These are phyloP conservation scores for Ceratitis capitata DNA, from an alignment of 1,140 invertebrate genomes.

Conservation along the genomic window DNA sequence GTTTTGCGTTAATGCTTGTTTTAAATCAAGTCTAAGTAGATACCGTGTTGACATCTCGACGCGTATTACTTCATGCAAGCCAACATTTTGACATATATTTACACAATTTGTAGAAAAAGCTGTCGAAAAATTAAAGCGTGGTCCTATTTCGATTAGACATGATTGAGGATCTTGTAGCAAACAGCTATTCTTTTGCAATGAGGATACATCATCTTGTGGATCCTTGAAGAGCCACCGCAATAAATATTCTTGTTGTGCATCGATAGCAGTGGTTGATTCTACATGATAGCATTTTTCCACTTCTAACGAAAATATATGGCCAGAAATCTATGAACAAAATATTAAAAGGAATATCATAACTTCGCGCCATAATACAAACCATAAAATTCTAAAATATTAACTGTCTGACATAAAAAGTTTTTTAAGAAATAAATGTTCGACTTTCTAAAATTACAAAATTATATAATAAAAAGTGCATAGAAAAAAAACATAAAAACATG, in stretches of 20 bases:
- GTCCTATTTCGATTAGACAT: slow-evolving; percentile 80
- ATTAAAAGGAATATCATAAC: too few relatives aligned
- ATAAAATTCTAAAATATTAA: too few relatives aligned
- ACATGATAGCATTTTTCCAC: slow-evolving; percentile 86
- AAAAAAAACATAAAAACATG: too few relatives aligned
- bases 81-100: slow-evolving; percentile 88
- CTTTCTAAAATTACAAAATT: too few relatives aligned
- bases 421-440: too few relatives aligned
- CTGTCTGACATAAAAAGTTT: too few relatives aligned
- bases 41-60: slow-evolving; percentile 87
- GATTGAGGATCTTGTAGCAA: slow-evolving; percentile 56
- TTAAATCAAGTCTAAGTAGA: slow-evolving; percentile 69
- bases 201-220: slow-evolving; percentile 67
- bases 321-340: neutral
- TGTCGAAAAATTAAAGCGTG: slow-evolving; percentile 90
- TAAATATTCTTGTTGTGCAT: slow-evolving; percentile 65
- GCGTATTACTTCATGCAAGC: slow-evolving; percentile 76
- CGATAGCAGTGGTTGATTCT: slow-evolving; percentile 68
- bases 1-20: slow-evolving; percentile 62
- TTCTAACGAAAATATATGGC: slow-evolving; percentile 3
- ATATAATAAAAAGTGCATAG: too few relatives aligned
- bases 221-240: slow-evolving; percentile 78
- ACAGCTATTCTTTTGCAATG: slow-evolving; percentile 3
- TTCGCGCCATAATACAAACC: too few relatives aligned
- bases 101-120: slow-evolving; percentile 95